phyloP scores from a whole-genome alignment of 2,888 invertebrate species.

The Ischnura elegans region DNA sequence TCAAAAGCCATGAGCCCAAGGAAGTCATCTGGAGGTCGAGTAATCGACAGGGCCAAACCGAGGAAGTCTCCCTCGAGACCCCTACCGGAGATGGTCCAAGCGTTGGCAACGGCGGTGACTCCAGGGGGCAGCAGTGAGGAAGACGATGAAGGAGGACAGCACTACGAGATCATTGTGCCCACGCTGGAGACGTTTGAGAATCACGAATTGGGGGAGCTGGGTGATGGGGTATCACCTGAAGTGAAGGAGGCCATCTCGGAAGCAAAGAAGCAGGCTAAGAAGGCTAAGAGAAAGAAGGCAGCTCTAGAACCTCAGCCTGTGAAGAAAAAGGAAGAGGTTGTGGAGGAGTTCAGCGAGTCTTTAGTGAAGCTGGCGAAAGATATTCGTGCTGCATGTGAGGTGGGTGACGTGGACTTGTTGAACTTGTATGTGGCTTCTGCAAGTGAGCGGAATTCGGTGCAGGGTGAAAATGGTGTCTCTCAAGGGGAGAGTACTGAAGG shows the following conservation, averaged over 20 bases:
- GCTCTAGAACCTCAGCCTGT: neutral
- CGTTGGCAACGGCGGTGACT: neutral
- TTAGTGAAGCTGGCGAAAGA: slow-evolving; percentile 71
- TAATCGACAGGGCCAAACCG: slow-evolving; percentile 82
- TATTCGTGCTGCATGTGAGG: slow-evolving; percentile 74
- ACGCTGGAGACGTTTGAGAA: slow-evolving; percentile 21
- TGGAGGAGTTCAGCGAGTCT: slow-evolving; percentile 69
- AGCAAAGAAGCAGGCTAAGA: slow-evolving; percentile 67
- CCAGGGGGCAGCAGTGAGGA: neutral
- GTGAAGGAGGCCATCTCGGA: slow-evolving; percentile 78
- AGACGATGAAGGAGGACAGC: neutral
- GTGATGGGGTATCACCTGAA: slow-evolving; percentile 77
- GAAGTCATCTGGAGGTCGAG: slow-evolving; percentile 65
- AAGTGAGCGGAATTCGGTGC: slow-evolving; percentile 73
- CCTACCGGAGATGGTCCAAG: slow-evolving; percentile 77
- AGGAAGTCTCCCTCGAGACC: slow-evolving; percentile 81
- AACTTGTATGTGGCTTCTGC: slow-evolving; percentile 40
- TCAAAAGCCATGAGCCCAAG: slow-evolving; percentile 71
- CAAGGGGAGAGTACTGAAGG: slow-evolving; percentile 72
- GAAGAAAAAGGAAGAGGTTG: slow-evolving; percentile 48
- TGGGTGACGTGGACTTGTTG: slow-evolving; percentile 77
- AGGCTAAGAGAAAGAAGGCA: slow-evolving; percentile 67
- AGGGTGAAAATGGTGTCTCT: slow-evolving; percentile 74
- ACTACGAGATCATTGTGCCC: slow-evolving; percentile 39
- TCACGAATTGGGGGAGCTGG: slow-evolving; percentile 77